phyloP scores from a whole-genome alignment of 1,140 invertebrate genomes.

The Neodiprion virginianus region DNA sequence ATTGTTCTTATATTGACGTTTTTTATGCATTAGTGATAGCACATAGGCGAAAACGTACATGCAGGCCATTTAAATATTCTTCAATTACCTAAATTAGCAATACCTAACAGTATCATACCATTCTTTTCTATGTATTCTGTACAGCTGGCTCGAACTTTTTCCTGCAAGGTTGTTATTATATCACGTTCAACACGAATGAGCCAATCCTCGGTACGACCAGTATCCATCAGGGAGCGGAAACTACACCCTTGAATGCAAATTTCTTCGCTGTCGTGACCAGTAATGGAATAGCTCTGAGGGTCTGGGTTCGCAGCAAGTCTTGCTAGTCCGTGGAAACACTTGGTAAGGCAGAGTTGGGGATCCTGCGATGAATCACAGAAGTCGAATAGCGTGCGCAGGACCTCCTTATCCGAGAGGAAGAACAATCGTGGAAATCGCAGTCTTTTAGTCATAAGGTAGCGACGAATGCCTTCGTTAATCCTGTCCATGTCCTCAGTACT shows the following conservation, averaged over 20 bases:
- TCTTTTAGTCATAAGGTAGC: slow-evolving; percentile 77
- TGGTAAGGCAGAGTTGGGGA: slow-evolving; percentile 65
- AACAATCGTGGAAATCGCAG: slow-evolving; percentile 84
- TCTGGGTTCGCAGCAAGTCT: slow-evolving; percentile 52
- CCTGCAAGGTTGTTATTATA: slow-evolving; percentile 59
- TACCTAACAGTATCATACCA: no score
- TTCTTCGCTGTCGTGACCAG: slow-evolving; percentile 67
- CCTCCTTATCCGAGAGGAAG: slow-evolving; percentile 87
- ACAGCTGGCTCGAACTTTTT: slow-evolving; percentile 55
- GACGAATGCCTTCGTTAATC: slow-evolving; percentile 66
- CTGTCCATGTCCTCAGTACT: slow-evolving; percentile 62
- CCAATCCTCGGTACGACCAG: slow-evolving; percentile 10
- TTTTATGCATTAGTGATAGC: no score
- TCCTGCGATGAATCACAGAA: slow-evolving; percentile 63
- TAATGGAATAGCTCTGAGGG: slow-evolving; percentile 65
- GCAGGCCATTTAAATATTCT: no score
- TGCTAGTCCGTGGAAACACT: slow-evolving; percentile 66
- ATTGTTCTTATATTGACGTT: no score
- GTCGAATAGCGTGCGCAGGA: slow-evolving; percentile 79
- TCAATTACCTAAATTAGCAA: no score
- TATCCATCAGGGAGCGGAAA: not conserved
- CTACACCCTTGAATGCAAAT: slow-evolving; percentile 50
- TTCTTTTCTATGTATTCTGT: slow-evolving; percentile 25
- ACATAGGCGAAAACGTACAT: no score
- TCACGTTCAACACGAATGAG: slow-evolving; percentile 60